Base-by-base conservation (phyloP, 2,797 vertebrate genomes). In the Jordanella pulchra region DNA sequence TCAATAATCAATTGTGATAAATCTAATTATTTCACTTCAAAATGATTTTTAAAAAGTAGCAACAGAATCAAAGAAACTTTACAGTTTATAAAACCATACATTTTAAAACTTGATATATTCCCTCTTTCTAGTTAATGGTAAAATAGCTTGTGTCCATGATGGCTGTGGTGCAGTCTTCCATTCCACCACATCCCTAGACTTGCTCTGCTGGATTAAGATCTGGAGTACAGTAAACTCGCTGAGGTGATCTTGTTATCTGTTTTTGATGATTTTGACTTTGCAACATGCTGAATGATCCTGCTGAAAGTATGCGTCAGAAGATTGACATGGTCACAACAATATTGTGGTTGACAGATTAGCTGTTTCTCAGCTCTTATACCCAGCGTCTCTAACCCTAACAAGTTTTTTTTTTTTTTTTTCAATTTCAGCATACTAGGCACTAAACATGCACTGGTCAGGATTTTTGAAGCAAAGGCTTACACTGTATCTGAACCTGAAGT, bases 131-230 rank as follows among this genome's bases (percentile, higher is more conserved):
- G 4, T 35, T 7, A 35, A 35, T 35, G 35, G 4, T 35, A 4
- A 4, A 35, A 35, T 35, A 35, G 4, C 35, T 4, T 35, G 35
- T 35, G 7, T 35, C 35, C 35, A 35, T 35, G 4, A 7, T 4
- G 35, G 35, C 4, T 35, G 35, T 4, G 35, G 35, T 4, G 35
- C 35, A 82, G 79, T 87, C 71, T 84, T 76, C 68, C 23, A 2
- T 83, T 90, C 69, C 80, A 81, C 70, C 47, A 67, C 48, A 77
- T 82, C 77, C 48, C 48, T 9, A 21, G 21, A 10, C 48, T 21
- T 21, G 48, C 48, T 50, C 48, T 23, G 48, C 21, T 23, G 18
- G 48, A 50, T 50, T 50, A 9, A 50, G 18, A 50, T 50, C 48
- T 23, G 50, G 7, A 51, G 23, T 51, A 10, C 50, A 21, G 4